Evolutionary conservation across 2,888 invertebrate genomes (phyloP).

Genomic region (Morpho helenor): DNA sequence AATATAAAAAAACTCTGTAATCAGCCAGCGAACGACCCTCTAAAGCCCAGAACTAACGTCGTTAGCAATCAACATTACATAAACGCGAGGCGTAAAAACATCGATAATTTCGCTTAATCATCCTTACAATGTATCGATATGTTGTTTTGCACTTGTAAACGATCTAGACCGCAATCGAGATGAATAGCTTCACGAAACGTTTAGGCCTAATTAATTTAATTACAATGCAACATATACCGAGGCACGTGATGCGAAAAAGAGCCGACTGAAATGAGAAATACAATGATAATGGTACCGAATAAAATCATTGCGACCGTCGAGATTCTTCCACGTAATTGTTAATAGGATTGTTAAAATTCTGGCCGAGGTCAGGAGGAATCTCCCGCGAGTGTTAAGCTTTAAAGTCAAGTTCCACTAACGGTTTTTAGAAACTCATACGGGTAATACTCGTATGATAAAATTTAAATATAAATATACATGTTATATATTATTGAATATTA

Average conservation of each 20-base stretch:
- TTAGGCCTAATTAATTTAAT: constrained; percentile 23
- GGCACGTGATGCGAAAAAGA: constrained; percentile 19
- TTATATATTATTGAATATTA: too few species aligned
- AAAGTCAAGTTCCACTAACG: background rate
- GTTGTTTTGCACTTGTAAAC: constrained; percentile 15
- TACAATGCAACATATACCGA: constrained; percentile 14
- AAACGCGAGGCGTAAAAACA: constrained; percentile 13
- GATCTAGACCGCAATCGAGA: constrained; percentile 1
- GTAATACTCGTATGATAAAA: too few species aligned
- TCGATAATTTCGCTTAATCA: constrained; percentile 12
- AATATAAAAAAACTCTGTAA: too few species aligned
- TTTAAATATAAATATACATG: too few species aligned
- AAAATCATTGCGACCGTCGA: constrained; percentile 9
- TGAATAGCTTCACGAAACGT: constrained; percentile 18
- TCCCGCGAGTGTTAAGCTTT: constrained; percentile 18
- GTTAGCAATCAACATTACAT: background rate
- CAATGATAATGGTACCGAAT: constrained; percentile 15
- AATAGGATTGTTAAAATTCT: constrained; percentile 27
- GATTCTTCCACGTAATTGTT: constrained; percentile 17
- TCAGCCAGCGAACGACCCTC: too few species aligned
- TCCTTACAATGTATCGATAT: constrained; percentile 19
- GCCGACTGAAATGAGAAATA: constrained; percentile 5
- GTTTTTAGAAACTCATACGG: too few species aligned
- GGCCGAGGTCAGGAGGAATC: constrained; percentile 24
- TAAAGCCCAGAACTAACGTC: background rate